phyloP scores from a whole-genome alignment of 1,140 invertebrate species.

The Heliconius hermathena region DNA sequence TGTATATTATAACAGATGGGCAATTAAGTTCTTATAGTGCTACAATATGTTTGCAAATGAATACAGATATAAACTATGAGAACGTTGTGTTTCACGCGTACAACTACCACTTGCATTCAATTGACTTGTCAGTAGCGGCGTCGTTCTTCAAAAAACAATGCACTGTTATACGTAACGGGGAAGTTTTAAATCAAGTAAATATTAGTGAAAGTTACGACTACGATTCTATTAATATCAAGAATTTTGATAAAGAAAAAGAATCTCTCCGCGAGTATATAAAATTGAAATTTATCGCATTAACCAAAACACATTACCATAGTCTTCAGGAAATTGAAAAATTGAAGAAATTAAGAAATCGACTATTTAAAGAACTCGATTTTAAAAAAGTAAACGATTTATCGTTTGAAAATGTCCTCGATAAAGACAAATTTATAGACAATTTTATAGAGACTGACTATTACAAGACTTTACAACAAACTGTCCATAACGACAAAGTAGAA shows the following conservation, averaged over 20 bases:
- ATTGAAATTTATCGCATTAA: constrained; percentile 44
- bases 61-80: constrained; percentile 45
- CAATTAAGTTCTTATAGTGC: constrained; percentile 17
- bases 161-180: constrained; percentile 41
- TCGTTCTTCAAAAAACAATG: constrained; percentile 48
- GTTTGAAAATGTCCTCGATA: neutral
- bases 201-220: constrained; percentile 47
- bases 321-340: constrained; percentile 47
- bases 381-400: neutral
- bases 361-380: constrained; percentile 40
- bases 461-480: neutral
- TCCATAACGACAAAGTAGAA: constrained; percentile 34
- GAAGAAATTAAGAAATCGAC: constrained; percentile 39
- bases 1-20: constrained; percentile 51
- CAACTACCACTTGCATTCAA: constrained; percentile 18
- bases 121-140: constrained; percentile 48
- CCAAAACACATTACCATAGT: constrained; percentile 30
- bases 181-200: constrained; percentile 38
- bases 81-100: constrained; percentile 46
- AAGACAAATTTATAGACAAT: neutral
- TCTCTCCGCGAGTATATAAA: constrained; percentile 45
- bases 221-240: constrained; percentile 40
- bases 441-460: neutral
- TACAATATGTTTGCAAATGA: constrained; percentile 35
- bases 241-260: constrained; percentile 43